phyloP scores from a whole-genome alignment of 2,888 invertebrate genomes.

The Ochropacha duplaris region DNA sequence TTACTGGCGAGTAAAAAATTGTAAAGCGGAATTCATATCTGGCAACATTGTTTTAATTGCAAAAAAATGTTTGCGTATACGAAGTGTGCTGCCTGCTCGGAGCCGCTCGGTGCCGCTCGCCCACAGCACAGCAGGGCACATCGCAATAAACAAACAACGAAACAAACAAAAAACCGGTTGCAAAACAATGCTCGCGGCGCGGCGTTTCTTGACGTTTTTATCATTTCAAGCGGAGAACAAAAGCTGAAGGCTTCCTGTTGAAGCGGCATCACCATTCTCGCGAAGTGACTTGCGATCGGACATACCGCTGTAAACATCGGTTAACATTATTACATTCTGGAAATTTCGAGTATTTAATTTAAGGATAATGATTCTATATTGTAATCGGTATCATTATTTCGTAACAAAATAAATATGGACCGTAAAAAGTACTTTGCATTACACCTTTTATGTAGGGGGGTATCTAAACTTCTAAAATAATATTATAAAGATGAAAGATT shows the following conservation, averaged over 20 bases:
- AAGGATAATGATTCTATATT: too few relatives aligned
- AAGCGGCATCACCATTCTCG: conserved; percentile 79
- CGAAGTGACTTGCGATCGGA: conserved; percentile 51
- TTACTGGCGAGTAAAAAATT: conserved; percentile 26
- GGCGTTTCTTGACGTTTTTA: conserved; percentile 79
- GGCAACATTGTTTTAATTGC: conserved; percentile 47
- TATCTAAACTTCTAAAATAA: too few relatives aligned
- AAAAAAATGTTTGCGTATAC: conserved; percentile 26
- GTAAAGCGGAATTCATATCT: conserved; percentile 36
- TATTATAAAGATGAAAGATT: too few relatives aligned
- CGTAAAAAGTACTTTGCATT: too few relatives aligned
- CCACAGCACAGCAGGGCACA: conserved; percentile 33
- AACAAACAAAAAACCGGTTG: conserved; percentile 63
- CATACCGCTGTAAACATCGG: conserved; percentile 28
- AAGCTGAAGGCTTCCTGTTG: conserved; percentile 80
- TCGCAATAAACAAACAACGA: conserved; percentile 62
- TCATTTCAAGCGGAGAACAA: conserved; percentile 78
- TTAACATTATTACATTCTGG: not conserved
- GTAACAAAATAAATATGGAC: too few relatives aligned
- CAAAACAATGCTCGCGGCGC: conserved; percentile 73
- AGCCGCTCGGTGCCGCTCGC: too few relatives aligned
- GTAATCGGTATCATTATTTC: too few relatives aligned
- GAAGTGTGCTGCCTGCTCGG: conserved; percentile 5
- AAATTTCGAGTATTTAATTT: too few relatives aligned
- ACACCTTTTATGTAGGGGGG: too few relatives aligned